Percentiles rank a stretch among this genome's conserved stretches.
phyloP scores from a whole-genome alignment of 2,113 vertebrate species.

The Paracanthobrama guichenoti region DNA sequence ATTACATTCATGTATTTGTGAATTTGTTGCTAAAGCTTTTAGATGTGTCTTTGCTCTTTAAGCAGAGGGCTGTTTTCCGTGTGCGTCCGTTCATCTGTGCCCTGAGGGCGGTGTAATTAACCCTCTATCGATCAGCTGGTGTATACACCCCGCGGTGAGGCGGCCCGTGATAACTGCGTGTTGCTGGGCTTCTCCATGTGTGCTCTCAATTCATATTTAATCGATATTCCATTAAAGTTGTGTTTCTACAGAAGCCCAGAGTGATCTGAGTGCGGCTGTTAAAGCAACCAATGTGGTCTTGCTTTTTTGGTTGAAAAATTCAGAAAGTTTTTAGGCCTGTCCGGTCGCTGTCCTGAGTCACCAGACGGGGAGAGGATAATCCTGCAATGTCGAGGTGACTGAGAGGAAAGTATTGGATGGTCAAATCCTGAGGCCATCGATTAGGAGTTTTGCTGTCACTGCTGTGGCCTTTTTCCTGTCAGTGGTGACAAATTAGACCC shows the following conservation, averaged over 20 bases:
- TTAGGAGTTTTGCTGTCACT: conserved; percentile 61
- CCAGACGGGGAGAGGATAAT: conserved; percentile 55
- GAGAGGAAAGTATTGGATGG: conserved; percentile 57
- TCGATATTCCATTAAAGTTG: conserved; percentile 73
- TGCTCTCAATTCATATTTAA: conserved; percentile 71
- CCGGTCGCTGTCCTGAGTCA: conserved; percentile 12
- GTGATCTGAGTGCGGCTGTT: conserved; percentile 1
- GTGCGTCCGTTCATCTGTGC: conserved; percentile 31
- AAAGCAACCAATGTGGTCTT: background rate
- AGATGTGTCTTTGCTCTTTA: conserved; percentile 3
- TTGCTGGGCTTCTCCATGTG: conserved; percentile 60
- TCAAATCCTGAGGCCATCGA: conserved; percentile 62
- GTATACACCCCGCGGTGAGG: conserved; percentile 52
- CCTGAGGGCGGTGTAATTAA: conserved; percentile 66
- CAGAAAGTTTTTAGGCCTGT: conserved; percentile 42
- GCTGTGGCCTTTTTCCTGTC: conserved; percentile 54
- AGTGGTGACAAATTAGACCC: conserved; percentile 63
- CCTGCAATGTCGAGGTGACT: conserved; percentile 59
- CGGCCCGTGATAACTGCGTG: conserved; percentile 70
- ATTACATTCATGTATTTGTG: background rate
- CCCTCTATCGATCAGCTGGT: conserved; percentile 68
- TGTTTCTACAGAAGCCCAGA: conserved; percentile 53
- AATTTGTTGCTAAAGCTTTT: background rate
- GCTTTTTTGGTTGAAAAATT: conserved; percentile 14
- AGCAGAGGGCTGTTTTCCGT: conserved; percentile 44